Evolutionary conservation across 2,113 vertebrate genomes (phyloP).

Genomic region (Saguinus midas): DNA sequence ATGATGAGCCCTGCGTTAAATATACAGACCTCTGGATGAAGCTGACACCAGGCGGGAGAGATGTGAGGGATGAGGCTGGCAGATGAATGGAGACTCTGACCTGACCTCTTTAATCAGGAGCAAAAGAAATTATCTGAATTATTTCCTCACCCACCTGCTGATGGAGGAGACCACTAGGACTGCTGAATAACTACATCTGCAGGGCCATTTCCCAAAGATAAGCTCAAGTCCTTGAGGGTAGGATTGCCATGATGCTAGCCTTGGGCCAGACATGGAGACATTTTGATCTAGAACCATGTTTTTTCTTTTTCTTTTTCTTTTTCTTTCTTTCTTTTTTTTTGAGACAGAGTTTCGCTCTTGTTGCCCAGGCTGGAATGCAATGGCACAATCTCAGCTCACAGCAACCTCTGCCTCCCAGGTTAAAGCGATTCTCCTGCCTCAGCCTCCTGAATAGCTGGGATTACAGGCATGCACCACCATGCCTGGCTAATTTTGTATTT

Average conservation of each 20-base stretch:
- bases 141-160: too few relatives aligned
- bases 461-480: too few relatives aligned
- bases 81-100: neutral
- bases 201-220: neutral
- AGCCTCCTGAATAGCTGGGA: too few relatives aligned
- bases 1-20: neutral
- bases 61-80: neutral
- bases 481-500: too few relatives aligned
- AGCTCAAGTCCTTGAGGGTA: neutral
- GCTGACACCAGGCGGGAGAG: neutral
- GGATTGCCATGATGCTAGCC: neutral
- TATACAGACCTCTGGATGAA: neutral
- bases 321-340: too few relatives aligned
- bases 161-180: neutral
- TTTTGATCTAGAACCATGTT: neutral
- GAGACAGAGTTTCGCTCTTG: too few relatives aligned
- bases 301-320: too few relatives aligned
- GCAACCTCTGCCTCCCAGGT: too few relatives aligned
- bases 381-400: too few relatives aligned
- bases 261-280: neutral
- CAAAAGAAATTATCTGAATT: neutral
- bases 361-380: too few relatives aligned
- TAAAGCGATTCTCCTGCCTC: too few relatives aligned
- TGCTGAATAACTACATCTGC: neutral
- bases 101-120: neutral